Conservation (phyloP, 2,797 vertebrate species). For the Onychomys leucogaster region DNA sequence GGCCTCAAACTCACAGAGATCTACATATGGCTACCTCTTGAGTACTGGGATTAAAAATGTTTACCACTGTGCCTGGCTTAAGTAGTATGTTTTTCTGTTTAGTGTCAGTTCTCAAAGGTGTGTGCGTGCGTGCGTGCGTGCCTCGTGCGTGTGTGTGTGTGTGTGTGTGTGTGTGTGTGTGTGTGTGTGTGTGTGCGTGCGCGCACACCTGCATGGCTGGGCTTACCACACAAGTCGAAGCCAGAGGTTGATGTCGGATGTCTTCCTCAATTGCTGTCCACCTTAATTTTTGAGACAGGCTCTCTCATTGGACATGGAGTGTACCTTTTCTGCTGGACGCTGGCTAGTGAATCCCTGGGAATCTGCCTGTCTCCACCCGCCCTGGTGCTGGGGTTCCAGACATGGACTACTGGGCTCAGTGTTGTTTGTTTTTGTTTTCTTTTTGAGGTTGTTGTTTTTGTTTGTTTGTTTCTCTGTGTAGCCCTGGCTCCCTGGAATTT, state of each 20-base stretch:
- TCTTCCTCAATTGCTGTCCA: neutral
- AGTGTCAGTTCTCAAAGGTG: neutral
- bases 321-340: neutral
- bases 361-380: neutral
- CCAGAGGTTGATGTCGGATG: neutral
- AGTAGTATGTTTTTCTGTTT: neutral
- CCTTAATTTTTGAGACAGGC: neutral
- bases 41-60: neutral
- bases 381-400: neutral
- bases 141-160: neutral
- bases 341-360: neutral
- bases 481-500: neutral
- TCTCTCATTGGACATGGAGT: neutral
- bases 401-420: too few species aligned
- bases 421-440: neutral
- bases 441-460: neutral
- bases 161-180: neutral
- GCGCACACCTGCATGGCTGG: neutral
- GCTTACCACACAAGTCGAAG: neutral
- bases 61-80: neutral
- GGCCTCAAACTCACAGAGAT: neutral
- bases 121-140: neutral
- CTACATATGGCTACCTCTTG: neutral
- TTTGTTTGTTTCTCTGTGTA: neutral
- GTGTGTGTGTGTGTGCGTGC: neutral